Conservation (phyloP, 2,888 invertebrate genomes). For the Hyposoter dolosus region DNA sequence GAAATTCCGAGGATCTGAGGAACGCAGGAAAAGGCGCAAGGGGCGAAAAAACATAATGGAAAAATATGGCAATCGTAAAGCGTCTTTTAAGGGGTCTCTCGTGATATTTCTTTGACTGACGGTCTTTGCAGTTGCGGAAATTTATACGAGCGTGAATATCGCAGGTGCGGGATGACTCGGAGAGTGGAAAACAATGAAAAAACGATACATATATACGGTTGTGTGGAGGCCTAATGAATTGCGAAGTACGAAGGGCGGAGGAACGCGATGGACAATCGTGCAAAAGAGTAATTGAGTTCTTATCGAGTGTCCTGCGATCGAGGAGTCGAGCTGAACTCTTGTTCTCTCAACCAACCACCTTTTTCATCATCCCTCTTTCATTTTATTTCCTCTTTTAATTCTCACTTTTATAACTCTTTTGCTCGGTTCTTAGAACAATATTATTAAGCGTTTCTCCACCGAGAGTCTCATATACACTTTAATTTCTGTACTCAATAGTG, state of each 20-base stretch:
- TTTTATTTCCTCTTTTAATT: background rate
- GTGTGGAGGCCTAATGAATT: conserved; percentile 2
- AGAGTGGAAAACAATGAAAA: conserved; percentile 27
- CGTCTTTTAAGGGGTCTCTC: conserved; percentile 34
- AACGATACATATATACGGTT: conserved; percentile 14
- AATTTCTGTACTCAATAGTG: background rate
- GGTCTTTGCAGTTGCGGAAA: conserved; percentile 8
- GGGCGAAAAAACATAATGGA: conserved; percentile 5
- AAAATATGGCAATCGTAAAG: conserved; percentile 53
- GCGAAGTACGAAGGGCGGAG: conserved; percentile 40
- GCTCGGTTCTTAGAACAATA: conserved; percentile 76
- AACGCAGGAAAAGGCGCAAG: conserved; percentile 39
- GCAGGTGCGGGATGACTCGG: conserved; percentile 51
- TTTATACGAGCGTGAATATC: conserved; percentile 16
- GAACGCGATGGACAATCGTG: conserved; percentile 72
- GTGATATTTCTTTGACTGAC: conserved; percentile 18
- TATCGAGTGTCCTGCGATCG: conserved; percentile 76
- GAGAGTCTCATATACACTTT: conserved; percentile 44
- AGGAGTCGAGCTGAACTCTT: conserved; percentile 80
- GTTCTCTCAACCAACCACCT: conserved; percentile 59
- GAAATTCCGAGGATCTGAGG: conserved; percentile 33
- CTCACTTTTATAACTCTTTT: conserved; percentile 20
- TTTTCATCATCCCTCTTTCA: background rate
- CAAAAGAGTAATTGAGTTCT: conserved; percentile 80
- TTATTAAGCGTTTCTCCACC: conserved; percentile 70